Percentiles rank a stretch among this genome's conserved stretches.
Evolutionary conservation across 1,140 invertebrate genomes (phyloP).

Genomic region (Notospermus geniculatus): DNA sequence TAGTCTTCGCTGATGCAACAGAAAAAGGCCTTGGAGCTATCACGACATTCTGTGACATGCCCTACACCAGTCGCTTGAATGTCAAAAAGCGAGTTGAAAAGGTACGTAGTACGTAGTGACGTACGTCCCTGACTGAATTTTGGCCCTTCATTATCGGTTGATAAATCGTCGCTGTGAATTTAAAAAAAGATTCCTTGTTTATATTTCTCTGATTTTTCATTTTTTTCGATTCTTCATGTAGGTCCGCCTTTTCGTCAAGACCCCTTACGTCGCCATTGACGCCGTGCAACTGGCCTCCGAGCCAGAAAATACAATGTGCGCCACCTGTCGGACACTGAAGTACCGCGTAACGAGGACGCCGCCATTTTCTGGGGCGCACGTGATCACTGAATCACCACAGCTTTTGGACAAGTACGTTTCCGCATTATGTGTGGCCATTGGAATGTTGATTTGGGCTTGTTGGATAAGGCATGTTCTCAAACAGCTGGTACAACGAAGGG

Average conservation of each 20-base stretch:
- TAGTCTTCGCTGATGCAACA: slow-evolving; percentile 22
- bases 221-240: slow-evolving; percentile 12
- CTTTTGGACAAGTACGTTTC: not conserved
- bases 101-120: slow-evolving; percentile 19
- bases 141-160: too few relatives aligned
- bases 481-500: too few relatives aligned
- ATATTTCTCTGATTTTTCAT: too few relatives aligned
- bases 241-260: slow-evolving; percentile 27
- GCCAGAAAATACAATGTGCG: slow-evolving; percentile 19
- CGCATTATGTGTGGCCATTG: too few relatives aligned
- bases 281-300: slow-evolving; percentile 28
- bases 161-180: too few relatives aligned
- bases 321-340: slow-evolving; percentile 22
- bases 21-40: slow-evolving; percentile 14
- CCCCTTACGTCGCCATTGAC: slow-evolving; percentile 33
- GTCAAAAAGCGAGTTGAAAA: slow-evolving; percentile 17
- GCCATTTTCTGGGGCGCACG: slow-evolving; percentile 11
- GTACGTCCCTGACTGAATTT: too few relatives aligned
- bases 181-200: too few relatives aligned
- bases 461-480: too few relatives aligned
- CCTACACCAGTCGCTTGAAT: slow-evolving; percentile 25
- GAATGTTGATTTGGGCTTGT: too few relatives aligned
- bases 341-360: slow-evolving; percentile 31
- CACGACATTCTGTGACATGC: slow-evolving; percentile 28
- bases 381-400: not conserved